A percentile compares a stretch with the other conserved stretches of the same genome.
These are phyloP conservation scores for Liasis olivaceus DNA, from an alignment of 2,797 vertebrate genomes.

Conservation along the genomic window DNA sequence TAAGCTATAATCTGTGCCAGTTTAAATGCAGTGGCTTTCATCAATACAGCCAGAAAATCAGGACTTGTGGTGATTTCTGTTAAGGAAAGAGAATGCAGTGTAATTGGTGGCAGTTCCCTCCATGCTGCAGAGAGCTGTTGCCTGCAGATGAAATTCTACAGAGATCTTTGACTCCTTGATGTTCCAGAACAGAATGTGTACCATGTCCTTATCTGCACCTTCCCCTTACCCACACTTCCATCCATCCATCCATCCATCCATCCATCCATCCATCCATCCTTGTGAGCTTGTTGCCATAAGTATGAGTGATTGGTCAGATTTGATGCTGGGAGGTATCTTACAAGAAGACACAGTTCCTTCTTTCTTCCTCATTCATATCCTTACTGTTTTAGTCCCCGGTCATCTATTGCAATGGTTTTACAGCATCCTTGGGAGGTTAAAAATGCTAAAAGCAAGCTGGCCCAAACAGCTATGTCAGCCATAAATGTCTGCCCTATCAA, in stretches of 20 bases:
- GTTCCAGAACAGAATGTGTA: constrained; percentile 49
- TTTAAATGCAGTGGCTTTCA: constrained; percentile 70
- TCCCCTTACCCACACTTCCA: neutral
- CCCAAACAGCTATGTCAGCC: constrained; percentile 9
- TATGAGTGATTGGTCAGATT: neutral
- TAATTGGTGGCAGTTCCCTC: constrained; percentile 72
- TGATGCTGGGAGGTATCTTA: constrained; percentile 2
- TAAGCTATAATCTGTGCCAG: constrained; percentile 66
- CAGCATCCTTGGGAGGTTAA: constrained; percentile 22
- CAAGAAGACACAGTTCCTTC: neutral
- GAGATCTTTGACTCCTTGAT: constrained; percentile 66
- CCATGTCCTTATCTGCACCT: constrained; percentile 42
- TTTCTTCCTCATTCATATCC: neutral
- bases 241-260: too few species aligned
- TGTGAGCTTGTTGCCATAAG: neutral
- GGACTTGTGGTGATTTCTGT: constrained; percentile 72
- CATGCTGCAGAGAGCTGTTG: constrained; percentile 67
- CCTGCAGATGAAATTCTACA: constrained; percentile 65
- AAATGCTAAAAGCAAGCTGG: neutral
- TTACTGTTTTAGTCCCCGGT: neutral
- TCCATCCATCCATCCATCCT: neutral
- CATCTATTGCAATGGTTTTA: neutral
- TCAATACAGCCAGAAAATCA: constrained; percentile 71
- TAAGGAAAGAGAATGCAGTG: constrained; percentile 69
- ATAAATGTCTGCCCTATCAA: neutral